These are phyloP conservation scores for Micromys minutus DNA, from an alignment of 2,113 vertebrate genomes.

Conservation along the genomic window DNA sequence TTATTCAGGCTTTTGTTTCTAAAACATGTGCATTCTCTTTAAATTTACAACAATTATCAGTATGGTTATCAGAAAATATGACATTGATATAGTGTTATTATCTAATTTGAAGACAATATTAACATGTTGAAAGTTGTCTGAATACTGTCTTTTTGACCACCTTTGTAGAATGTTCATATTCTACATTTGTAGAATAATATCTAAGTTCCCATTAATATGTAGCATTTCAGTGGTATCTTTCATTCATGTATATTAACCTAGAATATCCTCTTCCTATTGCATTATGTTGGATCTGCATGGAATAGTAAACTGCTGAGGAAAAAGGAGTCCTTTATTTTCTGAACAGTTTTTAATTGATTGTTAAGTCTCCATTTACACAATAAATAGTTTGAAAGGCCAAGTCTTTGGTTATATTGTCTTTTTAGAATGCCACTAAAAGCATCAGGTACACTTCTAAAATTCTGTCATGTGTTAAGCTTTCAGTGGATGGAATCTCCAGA, in stretches of 20 bases:
- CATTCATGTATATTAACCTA: background rate
- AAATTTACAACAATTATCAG: background rate
- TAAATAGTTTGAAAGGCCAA: background rate
- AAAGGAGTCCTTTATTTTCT: background rate
- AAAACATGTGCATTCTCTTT: background rate
- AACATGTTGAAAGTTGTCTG: background rate
- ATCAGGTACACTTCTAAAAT: background rate
- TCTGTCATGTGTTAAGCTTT: background rate
- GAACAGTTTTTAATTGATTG: background rate
- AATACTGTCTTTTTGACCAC: background rate
- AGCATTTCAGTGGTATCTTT: background rate
- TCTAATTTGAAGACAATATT: background rate
- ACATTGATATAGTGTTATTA: background rate
- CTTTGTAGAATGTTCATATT: background rate
- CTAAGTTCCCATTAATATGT: background rate
- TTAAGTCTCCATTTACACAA: background rate
- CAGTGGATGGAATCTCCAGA: background rate
- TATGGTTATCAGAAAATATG: background rate
- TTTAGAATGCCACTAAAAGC: background rate
- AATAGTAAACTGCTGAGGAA: background rate
- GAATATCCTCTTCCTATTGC: background rate
- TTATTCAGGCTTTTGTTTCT: background rate
- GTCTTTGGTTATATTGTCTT: background rate
- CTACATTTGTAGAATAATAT: conserved; percentile 5
- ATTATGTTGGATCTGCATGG: background rate